phyloP scores from a whole-genome alignment of 1,140 invertebrate genomes.

The Bombus picipes region DNA sequence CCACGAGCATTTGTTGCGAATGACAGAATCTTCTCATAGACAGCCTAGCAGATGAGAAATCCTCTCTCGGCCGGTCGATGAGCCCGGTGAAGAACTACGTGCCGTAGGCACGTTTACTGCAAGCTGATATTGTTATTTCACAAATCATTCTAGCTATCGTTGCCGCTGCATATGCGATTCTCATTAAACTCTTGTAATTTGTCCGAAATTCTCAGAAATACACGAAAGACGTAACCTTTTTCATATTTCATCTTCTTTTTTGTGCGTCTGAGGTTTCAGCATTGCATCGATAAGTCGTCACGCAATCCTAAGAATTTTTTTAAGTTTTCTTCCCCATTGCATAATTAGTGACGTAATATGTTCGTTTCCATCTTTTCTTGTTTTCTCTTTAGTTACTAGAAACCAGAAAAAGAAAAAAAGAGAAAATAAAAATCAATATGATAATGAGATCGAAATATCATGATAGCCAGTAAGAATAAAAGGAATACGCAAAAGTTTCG shows the following conservation, averaged over 20 bases:
- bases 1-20: slow-evolving; percentile 65
- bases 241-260: background rate
- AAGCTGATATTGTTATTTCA: slow-evolving; percentile 42
- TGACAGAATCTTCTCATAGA: slow-evolving; percentile 67
- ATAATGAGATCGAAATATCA: no score
- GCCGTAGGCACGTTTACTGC: background rate
- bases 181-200: background rate
- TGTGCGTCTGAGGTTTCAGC: background rate
- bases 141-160: background rate
- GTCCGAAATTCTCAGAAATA: background rate
- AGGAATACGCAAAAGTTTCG: background rate
- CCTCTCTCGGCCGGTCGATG: slow-evolving; percentile 7
- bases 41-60: slow-evolving; percentile 11
- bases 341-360: slow-evolving; percentile 7
- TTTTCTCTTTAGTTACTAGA: background rate
- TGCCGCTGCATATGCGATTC: background rate
- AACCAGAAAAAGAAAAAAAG: background rate
- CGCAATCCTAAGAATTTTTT: background rate
- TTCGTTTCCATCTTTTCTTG: background rate
- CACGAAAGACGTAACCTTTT: background rate
- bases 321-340: background rate
- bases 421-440: background rate
- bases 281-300: background rate
- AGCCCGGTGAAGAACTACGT: background rate
- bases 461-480: background rate